phyloP scores from a whole-genome alignment of 2,113 vertebrate species.

The Eclectus roratus region DNA sequence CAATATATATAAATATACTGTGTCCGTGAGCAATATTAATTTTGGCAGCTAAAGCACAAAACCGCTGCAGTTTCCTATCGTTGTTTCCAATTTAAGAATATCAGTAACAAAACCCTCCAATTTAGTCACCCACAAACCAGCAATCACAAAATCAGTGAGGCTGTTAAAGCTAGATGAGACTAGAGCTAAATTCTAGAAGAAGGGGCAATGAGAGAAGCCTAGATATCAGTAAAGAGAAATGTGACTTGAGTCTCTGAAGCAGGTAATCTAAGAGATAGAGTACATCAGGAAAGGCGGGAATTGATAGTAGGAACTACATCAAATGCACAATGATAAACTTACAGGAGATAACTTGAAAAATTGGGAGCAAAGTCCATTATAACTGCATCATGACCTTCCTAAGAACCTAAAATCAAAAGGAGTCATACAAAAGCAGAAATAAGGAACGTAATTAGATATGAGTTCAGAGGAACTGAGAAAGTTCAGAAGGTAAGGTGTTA shows the following conservation, averaged over 20 bases:
- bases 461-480: neutral
- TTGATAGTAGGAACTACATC: neutral
- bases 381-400: neutral
- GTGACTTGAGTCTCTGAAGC: neutral
- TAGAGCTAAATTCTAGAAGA: neutral
- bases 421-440: neutral
- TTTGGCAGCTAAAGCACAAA: neutral
- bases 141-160: neutral
- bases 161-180: neutral
- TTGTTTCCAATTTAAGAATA: slow-evolving; percentile 41
- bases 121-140: slow-evolving; percentile 38
- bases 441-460: neutral
- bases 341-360: neutral
- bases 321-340: neutral
- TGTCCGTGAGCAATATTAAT: slow-evolving; percentile 29
- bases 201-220: neutral
- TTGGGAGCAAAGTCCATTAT: neutral
- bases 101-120: slow-evolving; percentile 35
- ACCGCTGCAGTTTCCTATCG: slow-evolving; percentile 16
- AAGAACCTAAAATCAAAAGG: neutral
- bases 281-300: neutral
- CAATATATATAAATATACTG: neutral
- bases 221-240: neutral
- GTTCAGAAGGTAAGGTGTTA: neutral
- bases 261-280: neutral